phyloP scores from a whole-genome alignment of 2,888 invertebrate species.

The Cataglyphis cursor region DNA sequence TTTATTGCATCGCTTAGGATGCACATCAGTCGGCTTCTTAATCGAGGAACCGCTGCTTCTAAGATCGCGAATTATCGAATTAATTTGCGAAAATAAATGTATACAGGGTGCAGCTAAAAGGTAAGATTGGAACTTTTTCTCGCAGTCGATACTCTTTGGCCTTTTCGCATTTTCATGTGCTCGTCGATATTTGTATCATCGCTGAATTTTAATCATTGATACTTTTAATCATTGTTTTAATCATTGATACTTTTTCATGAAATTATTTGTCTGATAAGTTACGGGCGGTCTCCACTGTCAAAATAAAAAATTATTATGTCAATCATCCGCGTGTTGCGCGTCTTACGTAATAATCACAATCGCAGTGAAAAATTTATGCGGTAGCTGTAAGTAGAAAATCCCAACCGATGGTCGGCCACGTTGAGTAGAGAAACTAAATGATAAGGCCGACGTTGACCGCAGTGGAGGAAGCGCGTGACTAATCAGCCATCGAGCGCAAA shows the following conservation, averaged over 20 bases:
- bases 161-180: constrained; percentile 3
- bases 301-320: not conserved
- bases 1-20: constrained; percentile 3
- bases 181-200: constrained; percentile 26
- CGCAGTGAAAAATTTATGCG: not conserved
- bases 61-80: not conserved
- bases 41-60: not conserved
- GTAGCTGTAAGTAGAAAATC: constrained; percentile 4
- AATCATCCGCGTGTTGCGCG: not conserved
- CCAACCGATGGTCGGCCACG: not conserved
- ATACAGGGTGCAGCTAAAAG: constrained; percentile 59
- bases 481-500: not conserved
- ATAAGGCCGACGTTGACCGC: not conserved
- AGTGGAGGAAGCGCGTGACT: not conserved
- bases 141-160: constrained; percentile 9
- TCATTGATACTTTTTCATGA: not conserved
- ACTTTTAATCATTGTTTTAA: too few species aligned
- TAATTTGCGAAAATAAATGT: constrained; percentile 26
- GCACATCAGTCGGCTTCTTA: not conserved
- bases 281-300: not conserved
- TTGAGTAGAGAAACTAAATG: not conserved
- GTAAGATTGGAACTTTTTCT: constrained; percentile 60
- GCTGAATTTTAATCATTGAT: not conserved
- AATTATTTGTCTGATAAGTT: not conserved
- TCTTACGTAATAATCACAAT: not conserved